These are phyloP conservation scores for Odontamblyopus rebecca DNA, from an alignment of 2,797 vertebrate species.

Conservation along the genomic window DNA sequence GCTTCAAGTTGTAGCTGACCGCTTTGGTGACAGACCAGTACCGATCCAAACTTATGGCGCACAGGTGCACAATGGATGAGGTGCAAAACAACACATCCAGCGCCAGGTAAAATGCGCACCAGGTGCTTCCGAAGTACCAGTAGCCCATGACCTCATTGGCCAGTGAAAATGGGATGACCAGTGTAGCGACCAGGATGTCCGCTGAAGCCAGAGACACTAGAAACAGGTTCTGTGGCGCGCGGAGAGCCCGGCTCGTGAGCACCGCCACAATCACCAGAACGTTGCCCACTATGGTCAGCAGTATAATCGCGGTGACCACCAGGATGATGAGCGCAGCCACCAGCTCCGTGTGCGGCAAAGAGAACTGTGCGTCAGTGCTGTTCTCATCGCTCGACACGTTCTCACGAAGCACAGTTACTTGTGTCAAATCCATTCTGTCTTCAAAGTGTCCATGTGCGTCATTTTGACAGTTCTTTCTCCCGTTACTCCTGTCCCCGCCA, in stretches of 20 bases:
- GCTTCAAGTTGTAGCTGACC: conserved; percentile 86
- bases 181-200: conserved; percentile 88
- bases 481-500: conserved; percentile 13
- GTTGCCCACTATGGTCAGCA: conserved; percentile 86
- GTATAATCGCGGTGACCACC: conserved; percentile 79
- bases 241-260: conserved; percentile 86
- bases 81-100: conserved; percentile 91
- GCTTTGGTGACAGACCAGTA: conserved; percentile 92
- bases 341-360: conserved; percentile 62
- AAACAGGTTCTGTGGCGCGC: conserved; percentile 90
- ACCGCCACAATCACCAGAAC: conserved; percentile 86
- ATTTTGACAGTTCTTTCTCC: conserved; percentile 51
- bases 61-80: conserved; percentile 90
- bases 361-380: conserved; percentile 54
- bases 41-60: conserved; percentile 90
- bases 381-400: conserved; percentile 71
- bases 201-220: conserved; percentile 88
- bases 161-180: conserved; percentile 90
- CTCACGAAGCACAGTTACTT: conserved; percentile 36
- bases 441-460: conserved; percentile 43
- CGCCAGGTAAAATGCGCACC: conserved; percentile 89
- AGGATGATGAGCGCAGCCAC: conserved; percentile 81
- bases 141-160: conserved; percentile 92
- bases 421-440: conserved; percentile 74
- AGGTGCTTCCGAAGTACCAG: conserved; percentile 88